These are phyloP conservation scores for Python bivittatus DNA, from an alignment of 2,113 vertebrate species.

Conservation along the genomic window DNA sequence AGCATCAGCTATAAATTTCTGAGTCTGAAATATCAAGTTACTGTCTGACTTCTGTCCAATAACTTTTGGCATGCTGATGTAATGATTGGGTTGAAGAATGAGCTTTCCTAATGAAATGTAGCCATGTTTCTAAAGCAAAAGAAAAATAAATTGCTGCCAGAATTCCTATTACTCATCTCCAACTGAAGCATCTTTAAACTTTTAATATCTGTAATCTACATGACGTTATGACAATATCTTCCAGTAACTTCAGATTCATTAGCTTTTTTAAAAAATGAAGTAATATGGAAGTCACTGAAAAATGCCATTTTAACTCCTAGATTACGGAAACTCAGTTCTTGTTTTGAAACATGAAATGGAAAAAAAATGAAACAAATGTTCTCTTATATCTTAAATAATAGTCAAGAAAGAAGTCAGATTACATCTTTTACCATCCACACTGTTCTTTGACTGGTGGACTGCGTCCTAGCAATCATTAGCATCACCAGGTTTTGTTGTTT, in stretches of 20 bases:
- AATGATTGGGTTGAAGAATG: neutral
- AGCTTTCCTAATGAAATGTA: neutral
- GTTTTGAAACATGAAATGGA: neutral
- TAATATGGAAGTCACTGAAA: constrained; percentile 7
- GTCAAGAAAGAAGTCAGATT: neutral
- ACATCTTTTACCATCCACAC: neutral
- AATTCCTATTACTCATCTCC: neutral
- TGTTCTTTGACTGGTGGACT: neutral
- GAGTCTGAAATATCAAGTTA: neutral
- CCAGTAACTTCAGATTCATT: constrained; percentile 7
- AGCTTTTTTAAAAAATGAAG: neutral
- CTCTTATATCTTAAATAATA: neutral
- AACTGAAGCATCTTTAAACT: neutral
- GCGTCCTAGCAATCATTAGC: neutral
- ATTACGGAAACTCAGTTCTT: neutral
- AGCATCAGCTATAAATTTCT: neutral
- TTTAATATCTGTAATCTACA: neutral
- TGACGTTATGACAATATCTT: neutral
- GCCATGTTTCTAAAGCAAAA: neutral
- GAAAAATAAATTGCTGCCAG: neutral
- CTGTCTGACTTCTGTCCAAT: neutral
- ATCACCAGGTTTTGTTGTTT: neutral
- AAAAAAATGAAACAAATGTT: neutral
- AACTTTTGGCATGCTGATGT: neutral
- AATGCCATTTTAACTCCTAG: neutral